phyloP scores from a whole-genome alignment of 2,888 invertebrate genomes.

The Apodemia hepburni region DNA sequence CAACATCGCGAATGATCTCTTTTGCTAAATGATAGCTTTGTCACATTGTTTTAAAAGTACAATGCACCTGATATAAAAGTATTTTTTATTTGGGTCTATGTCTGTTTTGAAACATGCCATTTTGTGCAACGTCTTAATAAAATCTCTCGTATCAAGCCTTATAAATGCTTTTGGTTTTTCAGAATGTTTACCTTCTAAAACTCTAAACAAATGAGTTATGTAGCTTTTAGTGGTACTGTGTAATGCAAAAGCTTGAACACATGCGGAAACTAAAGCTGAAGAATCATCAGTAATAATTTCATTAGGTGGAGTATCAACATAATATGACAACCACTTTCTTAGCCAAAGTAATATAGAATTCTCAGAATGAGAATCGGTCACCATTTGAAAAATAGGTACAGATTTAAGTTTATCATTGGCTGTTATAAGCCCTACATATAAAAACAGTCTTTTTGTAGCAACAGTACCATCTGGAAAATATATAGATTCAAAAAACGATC shows the following conservation, averaged over 20 bases:
- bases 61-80: not conserved
- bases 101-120: not conserved
- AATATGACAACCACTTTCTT: not conserved
- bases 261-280: not conserved
- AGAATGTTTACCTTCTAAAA: not conserved
- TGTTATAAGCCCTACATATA: too few relatives aligned
- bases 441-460: too few relatives aligned
- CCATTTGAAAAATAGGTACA: too few relatives aligned
- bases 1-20: too few relatives aligned
- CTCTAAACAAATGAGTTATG: not conserved
- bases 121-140: not conserved
- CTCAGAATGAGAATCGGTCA: too few relatives aligned
- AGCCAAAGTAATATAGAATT: too few relatives aligned
- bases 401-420: too few relatives aligned
- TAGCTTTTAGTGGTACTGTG: not conserved
- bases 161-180: not conserved
- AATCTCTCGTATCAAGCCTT: not conserved
- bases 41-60: not conserved
- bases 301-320: not conserved
- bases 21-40: not conserved
- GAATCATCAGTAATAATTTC: not conserved
- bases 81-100: not conserved
- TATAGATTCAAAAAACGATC: too few relatives aligned
- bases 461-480: too few relatives aligned
- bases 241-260: not conserved